Conservation (phyloP, 1,140 invertebrate species). For the Camponotus pennsylvanicus region DNA sequence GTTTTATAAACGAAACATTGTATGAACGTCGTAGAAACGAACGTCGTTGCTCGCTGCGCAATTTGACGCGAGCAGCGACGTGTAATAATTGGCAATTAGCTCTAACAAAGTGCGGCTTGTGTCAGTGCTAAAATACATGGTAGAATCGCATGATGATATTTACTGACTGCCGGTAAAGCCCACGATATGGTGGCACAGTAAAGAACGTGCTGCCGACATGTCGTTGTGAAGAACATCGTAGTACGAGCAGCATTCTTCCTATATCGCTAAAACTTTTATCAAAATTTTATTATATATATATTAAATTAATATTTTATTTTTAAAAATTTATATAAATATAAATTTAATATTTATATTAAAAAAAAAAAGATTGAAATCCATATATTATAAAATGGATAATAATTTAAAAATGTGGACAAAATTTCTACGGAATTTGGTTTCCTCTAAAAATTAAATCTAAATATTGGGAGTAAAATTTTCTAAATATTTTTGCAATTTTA, state of each 20-base stretch:
- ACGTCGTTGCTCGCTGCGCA: conserved; percentile 24
- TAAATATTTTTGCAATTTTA: too few species aligned
- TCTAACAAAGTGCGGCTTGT: conserved; percentile 51
- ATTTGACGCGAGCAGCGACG: conserved; percentile 34
- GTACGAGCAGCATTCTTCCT: not conserved
- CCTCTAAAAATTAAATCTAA: not conserved
- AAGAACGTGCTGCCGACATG: conserved; percentile 47
- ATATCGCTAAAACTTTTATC: not conserved
- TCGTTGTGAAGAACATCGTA: not conserved
- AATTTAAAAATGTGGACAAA: not conserved
- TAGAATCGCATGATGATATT: not conserved
- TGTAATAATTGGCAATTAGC: conserved; percentile 53
- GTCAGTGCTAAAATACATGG: conserved; percentile 32
- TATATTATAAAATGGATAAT: not conserved
- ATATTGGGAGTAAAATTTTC: not conserved
- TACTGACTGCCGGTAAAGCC: conserved; percentile 55
- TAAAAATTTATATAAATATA: not conserved
- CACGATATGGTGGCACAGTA: not conserved
- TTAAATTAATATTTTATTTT: not conserved
- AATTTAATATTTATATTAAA: not conserved
- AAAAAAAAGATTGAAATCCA: not conserved
- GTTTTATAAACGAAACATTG: not conserved
- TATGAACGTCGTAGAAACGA: not conserved
- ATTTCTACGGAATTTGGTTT: not conserved
- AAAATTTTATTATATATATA: not conserved